phyloP scores from a whole-genome alignment of 2,113 vertebrate species.

The Myiopsitta monachus region DNA sequence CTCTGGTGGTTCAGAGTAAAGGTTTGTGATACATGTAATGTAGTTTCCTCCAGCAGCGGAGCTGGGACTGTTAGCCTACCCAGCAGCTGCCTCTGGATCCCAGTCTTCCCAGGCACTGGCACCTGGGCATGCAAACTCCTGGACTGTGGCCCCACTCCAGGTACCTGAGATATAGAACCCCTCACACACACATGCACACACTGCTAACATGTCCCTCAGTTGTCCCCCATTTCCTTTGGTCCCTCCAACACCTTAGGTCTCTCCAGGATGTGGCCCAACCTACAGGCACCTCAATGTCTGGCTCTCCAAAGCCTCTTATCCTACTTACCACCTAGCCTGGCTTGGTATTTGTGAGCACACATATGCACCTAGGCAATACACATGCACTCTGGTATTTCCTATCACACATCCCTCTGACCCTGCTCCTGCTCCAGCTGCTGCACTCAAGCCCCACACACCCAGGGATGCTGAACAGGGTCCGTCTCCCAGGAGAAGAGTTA shows the following conservation, averaged over 20 bases:
- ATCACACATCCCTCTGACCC: neutral
- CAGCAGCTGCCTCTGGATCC: neutral
- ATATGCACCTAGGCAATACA: neutral
- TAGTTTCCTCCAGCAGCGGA: neutral
- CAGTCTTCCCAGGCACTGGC: neutral
- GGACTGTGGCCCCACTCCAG: neutral
- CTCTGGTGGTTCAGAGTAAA: neutral
- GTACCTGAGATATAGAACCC: neutral
- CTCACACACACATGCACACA: neutral
- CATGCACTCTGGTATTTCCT: rapidly evolving
- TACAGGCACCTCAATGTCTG: neutral
- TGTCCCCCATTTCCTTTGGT: neutral
- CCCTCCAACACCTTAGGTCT: neutral
- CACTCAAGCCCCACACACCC: neutral
- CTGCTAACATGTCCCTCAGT: neutral
- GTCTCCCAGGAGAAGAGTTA: neutral
- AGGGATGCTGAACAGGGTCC: neutral
- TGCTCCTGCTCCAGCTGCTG: neutral
- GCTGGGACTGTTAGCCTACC: neutral
- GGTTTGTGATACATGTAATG: neutral
- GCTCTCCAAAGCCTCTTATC: neutral
- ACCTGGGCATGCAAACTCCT: neutral
- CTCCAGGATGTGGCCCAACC: neutral
- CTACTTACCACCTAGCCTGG: neutral
- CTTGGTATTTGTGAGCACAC: neutral